Evolutionary conservation across 2,888 invertebrate species (phyloP), one percentile per base, ranked within the genome.

Genomic region (Xiphydria camelus): DNA sequence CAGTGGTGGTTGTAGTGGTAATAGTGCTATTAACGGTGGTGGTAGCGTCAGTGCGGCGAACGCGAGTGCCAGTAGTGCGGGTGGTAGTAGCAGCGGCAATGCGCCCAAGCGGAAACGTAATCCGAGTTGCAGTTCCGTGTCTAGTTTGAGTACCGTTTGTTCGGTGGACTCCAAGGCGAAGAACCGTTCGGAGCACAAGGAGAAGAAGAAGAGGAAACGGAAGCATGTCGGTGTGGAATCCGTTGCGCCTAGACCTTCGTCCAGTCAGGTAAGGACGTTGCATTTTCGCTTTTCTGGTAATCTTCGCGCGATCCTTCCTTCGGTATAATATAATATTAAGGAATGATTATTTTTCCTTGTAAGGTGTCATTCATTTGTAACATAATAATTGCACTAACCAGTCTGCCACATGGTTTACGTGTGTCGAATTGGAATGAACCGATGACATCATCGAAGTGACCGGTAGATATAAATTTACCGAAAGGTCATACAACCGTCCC

Each of bases 51-150:
- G 48, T 49, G 60, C 55, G 51, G 53, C 46, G 41, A 45, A 46
- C 42, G 51, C 47, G 7, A 49, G 58, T 60, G 42, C 47, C 47
- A 43, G 49, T 49, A 43, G 47, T 39, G 40, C 50, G 41, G 45
- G 40, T 23, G 49, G 54, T 40, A 49, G 54, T 34, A 51, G 51
- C 20, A 55, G 49, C 40, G 53, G 55, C 26, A 59, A 50, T 45
- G 59, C 55, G 41, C 56, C 59, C 36, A 70, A 70, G 51, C 62
- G 72, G 54, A 70, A 70, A 67, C 68, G 71, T 58, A 71, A 65
- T 52, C 55, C 62, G 31, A 62, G 62, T 59, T 53, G 62, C 54
- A 55, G 63, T 57, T 64, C 71, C 38, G 59, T 66, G 46, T 68
- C 73, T 32, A 73, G 71, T 61, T 60, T 70, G 43, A 64, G 67